Percentiles rank a stretch among this genome's conserved stretches.
Conservation (phyloP, 2,113 vertebrate genomes). For the Ictalurus punctatus region DNA sequence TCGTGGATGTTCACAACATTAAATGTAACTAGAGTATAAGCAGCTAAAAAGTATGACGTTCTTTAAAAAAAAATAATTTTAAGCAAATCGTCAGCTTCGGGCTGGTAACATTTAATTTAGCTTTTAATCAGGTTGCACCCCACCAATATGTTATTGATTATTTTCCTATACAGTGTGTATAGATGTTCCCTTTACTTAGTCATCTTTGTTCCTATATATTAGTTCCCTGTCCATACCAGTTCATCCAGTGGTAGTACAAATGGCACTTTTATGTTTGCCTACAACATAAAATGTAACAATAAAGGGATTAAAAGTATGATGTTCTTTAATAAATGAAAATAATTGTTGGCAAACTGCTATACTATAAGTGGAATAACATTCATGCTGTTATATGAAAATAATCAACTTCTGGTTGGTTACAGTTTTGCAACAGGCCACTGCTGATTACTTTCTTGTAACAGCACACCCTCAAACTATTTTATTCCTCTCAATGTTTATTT, state of each 20-base stretch:
- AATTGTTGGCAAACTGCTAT: not conserved
- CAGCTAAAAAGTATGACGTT: not conserved
- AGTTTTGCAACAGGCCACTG: not conserved
- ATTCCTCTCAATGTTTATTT: not conserved
- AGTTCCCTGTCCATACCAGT: not conserved
- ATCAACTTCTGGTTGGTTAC: not conserved
- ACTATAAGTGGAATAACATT: not conserved
- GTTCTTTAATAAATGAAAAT: not conserved
- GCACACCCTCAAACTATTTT: not conserved
- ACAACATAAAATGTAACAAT: not conserved
- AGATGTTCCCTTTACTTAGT: not conserved
- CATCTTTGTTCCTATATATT: not conserved
- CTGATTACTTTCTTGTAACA: not conserved
- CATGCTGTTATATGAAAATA: not conserved
- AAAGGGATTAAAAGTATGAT: not conserved
- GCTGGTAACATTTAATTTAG: not conserved
- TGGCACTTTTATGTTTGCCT: not conserved
- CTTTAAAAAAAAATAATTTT: too few relatives aligned
- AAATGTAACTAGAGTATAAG: not conserved
- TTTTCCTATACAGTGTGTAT: too few relatives aligned
- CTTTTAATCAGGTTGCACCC: not conserved
- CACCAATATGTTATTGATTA: too few relatives aligned
- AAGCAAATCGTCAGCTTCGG: too few relatives aligned
- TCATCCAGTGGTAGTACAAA: not conserved
- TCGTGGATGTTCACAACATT: not conserved